Conservation (phyloP, 2,888 invertebrate genomes). For the Lysandra bellargus region DNA sequence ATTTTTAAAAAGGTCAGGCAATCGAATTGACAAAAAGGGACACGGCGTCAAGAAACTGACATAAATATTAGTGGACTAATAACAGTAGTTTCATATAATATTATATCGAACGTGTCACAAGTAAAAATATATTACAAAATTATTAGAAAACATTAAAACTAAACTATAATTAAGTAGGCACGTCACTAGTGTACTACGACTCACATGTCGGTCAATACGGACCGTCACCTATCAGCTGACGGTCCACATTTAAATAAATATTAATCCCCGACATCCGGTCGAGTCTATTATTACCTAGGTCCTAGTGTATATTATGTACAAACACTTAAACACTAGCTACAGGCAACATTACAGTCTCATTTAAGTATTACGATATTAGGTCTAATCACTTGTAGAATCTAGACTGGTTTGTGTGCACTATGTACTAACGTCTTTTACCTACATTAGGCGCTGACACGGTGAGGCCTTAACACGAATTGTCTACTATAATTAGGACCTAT, state of each 20-base stretch:
- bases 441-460: background rate
- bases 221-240: constrained; percentile 17
- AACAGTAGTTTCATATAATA: background rate
- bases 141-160: background rate
- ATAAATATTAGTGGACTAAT: background rate
- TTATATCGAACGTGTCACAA: background rate
- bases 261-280: constrained; percentile 17
- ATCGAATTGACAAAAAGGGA: background rate
- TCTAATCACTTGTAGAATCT: constrained; percentile 2
- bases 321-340: constrained; percentile 42
- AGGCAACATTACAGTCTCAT: constrained; percentile 56
- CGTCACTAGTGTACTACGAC: constrained; percentile 5
- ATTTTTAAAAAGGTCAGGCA: background rate
- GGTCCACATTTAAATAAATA: constrained; percentile 31
- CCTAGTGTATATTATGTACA: constrained; percentile 39
- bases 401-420: constrained; percentile 26
- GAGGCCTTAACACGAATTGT: background rate
- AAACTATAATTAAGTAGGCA: background rate
- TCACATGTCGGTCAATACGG: constrained; percentile 4
- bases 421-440: background rate
- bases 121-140: background rate
- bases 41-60: background rate
- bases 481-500: background rate
- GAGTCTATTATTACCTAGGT: constrained; percentile 22
- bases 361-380: constrained; percentile 37